phyloP scores from a whole-genome alignment of 2,888 invertebrate genomes.

The Erpobdella octoculata region DNA sequence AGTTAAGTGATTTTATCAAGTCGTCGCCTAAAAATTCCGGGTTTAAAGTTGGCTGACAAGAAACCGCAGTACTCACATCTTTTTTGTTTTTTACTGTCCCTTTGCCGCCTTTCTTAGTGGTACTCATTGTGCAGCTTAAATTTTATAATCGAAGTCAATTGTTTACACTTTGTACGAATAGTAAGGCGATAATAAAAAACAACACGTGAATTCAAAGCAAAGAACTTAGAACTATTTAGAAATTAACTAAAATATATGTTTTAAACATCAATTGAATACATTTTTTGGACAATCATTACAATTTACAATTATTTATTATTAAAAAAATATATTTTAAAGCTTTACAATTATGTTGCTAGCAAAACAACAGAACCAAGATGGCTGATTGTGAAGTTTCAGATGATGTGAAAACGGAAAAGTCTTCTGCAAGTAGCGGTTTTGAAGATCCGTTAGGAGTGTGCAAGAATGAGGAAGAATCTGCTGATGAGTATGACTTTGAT shows the following conservation, averaged over 20 bases:
- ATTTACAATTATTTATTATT: background rate
- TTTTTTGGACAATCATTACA: background rate
- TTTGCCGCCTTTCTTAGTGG: background rate
- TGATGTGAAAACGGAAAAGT: background rate
- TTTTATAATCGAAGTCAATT: too few species aligned
- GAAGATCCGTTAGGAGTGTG: slow-evolving; percentile 8
- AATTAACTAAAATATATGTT: background rate
- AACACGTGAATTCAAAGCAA: background rate
- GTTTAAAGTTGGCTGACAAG: background rate
- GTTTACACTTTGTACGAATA: background rate
- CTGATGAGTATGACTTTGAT: slow-evolving; percentile 35
- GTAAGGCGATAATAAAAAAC: background rate
- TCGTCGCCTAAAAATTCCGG: background rate
- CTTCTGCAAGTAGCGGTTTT: background rate
- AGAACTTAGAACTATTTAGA: background rate
- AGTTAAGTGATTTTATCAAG: background rate
- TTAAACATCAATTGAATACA: background rate
- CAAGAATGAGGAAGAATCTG: slow-evolving; percentile 29
- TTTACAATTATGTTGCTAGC: too few species aligned
- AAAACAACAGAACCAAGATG: background rate
- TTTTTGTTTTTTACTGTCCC: background rate
- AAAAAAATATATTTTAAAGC: background rate
- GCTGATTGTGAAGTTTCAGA: background rate
- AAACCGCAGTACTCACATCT: background rate
- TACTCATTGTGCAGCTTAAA: background rate